A percentile compares a stretch with the other conserved stretches of the same genome.
These are phyloP conservation scores for Zaprionus tsacasi DNA, from an alignment of 1,140 invertebrate species.

Conservation along the genomic window DNA sequence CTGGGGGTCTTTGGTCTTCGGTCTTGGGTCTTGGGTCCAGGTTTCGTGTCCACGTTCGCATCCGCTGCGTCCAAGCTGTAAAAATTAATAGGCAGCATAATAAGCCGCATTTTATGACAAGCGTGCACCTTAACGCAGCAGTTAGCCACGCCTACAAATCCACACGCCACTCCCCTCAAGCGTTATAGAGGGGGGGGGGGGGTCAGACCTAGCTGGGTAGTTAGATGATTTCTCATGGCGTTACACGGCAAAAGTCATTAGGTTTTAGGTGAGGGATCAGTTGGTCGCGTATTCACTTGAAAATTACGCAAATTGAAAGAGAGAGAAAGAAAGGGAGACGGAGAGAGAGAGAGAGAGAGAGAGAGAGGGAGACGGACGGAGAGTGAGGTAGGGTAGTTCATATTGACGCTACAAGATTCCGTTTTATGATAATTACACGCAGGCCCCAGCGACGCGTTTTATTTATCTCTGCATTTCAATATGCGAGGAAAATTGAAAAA, in stretches of 20 bases:
- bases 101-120: slow-evolving; percentile 82
- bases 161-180: background rate
- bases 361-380: background rate
- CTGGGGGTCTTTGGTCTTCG: slow-evolving; percentile 23
- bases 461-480: slow-evolving; percentile 67
- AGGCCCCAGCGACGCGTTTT: slow-evolving; percentile 51
- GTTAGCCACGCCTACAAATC: slow-evolving; percentile 49
- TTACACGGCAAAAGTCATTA: slow-evolving; percentile 68
- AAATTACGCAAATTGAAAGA: slow-evolving; percentile 82
- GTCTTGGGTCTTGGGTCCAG: background rate
- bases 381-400: slow-evolving; percentile 18
- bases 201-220: too few relatives aligned
- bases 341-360: slow-evolving; percentile 17
- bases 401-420: slow-evolving; percentile 74
- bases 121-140: slow-evolving; percentile 71
- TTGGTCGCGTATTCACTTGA: slow-evolving; percentile 67
- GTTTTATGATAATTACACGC: slow-evolving; percentile 79
- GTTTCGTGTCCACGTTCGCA: slow-evolving; percentile 31
- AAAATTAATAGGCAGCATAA: slow-evolving; percentile 82
- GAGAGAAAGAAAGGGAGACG: background rate
- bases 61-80: slow-evolving; percentile 76
- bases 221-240: slow-evolving; percentile 57
- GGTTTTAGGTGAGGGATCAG: slow-evolving; percentile 71
- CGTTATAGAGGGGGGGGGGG: background rate
- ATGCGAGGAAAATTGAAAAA: slow-evolving; percentile 74